A percentile compares a stretch with the other conserved stretches of the same genome.
Conservation (phyloP, 2,797 vertebrate species). For the Phoebastria nigripes region DNA sequence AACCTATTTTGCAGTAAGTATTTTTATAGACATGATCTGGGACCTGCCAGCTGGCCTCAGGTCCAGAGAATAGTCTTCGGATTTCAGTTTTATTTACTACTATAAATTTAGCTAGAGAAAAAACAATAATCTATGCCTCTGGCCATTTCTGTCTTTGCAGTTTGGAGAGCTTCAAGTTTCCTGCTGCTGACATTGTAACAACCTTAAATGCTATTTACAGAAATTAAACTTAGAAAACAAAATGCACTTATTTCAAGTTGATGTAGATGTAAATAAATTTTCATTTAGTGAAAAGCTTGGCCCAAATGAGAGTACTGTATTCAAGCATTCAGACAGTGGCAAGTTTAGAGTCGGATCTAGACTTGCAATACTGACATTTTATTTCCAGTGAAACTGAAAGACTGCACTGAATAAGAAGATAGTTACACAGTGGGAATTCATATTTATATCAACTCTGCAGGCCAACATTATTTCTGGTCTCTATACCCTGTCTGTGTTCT, state of each 20-base stretch:
- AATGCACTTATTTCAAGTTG: background rate
- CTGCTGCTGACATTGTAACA: background rate
- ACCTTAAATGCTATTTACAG: background rate
- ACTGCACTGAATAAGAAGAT: background rate
- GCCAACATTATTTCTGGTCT: background rate
- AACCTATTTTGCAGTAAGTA: background rate
- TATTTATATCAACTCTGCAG: background rate
- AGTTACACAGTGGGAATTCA: background rate
- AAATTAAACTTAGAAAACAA: background rate
- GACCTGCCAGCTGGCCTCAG: background rate
- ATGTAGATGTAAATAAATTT: background rate
- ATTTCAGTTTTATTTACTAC: background rate
- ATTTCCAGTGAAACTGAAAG: background rate
- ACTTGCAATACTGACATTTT: background rate
- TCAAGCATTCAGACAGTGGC: background rate
- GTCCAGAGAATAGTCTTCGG: background rate
- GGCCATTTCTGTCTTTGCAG: background rate
- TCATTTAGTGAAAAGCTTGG: background rate
- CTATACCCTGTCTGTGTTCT: background rate
- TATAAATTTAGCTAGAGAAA: background rate
- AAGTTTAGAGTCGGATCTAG: background rate
- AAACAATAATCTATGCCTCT: background rate
- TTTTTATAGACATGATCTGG: background rate
- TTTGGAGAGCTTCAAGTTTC: background rate
- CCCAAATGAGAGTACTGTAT: background rate